These are phyloP conservation scores for Aricia agestis DNA, from an alignment of 1,140 invertebrate genomes.

Conservation along the genomic window DNA sequence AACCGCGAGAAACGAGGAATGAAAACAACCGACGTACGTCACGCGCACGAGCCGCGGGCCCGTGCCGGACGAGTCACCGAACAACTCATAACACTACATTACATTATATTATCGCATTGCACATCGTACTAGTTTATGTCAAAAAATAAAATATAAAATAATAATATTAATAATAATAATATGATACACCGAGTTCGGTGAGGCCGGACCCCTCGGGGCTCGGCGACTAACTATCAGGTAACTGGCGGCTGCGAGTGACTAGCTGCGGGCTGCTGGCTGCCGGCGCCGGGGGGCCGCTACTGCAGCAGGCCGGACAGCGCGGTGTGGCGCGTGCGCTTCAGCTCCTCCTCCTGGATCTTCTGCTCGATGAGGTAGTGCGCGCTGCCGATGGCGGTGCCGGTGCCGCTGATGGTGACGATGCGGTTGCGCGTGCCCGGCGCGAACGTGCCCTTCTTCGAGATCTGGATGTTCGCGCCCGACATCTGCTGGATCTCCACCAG, in stretches of 20 bases:
- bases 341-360: constrained; percentile 95
- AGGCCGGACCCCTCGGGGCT: constrained; percentile 25
- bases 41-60: constrained; percentile 25
- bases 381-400: constrained; percentile 89
- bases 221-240: constrained; percentile 16
- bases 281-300: constrained; percentile 36
- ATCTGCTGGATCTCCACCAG: constrained; percentile 97
- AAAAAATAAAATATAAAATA: constrained; percentile 44
- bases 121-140: constrained; percentile 29
- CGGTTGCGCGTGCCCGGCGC: constrained; percentile 97
- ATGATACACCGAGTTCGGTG: constrained; percentile 44
- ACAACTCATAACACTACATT: constrained; percentile 33
- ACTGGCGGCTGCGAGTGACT: constrained; percentile 5
- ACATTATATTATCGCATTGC: constrained; percentile 37
- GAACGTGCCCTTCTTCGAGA: constrained; percentile 98
- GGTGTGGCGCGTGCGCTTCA: constrained; percentile 93
- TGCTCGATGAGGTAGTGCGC: constrained; percentile 97
- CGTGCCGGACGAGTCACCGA: constrained; percentile 32
- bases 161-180: constrained; percentile 18
- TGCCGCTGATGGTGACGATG: constrained; percentile 96
- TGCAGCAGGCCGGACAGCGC: constrained; percentile 85
- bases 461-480: constrained; percentile 97
- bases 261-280: background rate
- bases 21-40: constrained; percentile 37
- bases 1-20: constrained; percentile 65